Conservation (phyloP, 2,888 invertebrate species). For the Didymodactylos carnosus region DNA sequence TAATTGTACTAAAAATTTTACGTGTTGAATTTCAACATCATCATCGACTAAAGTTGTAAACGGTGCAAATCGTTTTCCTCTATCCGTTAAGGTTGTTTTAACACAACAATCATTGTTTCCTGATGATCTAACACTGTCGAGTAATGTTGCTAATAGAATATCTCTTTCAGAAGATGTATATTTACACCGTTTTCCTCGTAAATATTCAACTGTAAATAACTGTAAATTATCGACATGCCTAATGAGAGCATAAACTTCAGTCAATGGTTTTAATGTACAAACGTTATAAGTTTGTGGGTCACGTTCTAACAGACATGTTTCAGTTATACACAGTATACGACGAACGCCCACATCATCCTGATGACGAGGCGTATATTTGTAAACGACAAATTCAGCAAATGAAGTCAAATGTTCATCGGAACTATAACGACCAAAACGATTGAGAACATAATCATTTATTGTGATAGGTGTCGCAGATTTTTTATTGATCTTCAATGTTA, state of each 20-base stretch:
- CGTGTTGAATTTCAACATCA: slow-evolving; percentile 72
- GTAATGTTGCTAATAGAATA: slow-evolving; percentile 70
- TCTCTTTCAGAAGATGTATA: slow-evolving; percentile 76
- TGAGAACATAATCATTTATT: slow-evolving; percentile 66
- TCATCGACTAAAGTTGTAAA: slow-evolving; percentile 65
- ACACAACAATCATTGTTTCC: slow-evolving; percentile 92
- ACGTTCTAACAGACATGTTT: slow-evolving; percentile 79
- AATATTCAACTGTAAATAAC: slow-evolving; percentile 75
- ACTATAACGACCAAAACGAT: slow-evolving; percentile 69
- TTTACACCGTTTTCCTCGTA: slow-evolving; percentile 51
- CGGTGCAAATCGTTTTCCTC: slow-evolving; percentile 51
- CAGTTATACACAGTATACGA: slow-evolving; percentile 74
- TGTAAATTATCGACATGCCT: slow-evolving; percentile 75
- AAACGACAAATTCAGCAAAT: slow-evolving; percentile 79
- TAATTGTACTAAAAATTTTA: slow-evolving; percentile 53
- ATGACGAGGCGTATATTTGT: slow-evolving; percentile 52
- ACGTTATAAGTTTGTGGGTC: slow-evolving; percentile 90
- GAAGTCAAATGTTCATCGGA: slow-evolving; percentile 79
- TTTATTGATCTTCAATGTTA: slow-evolving; percentile 59
- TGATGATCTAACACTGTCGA: slow-evolving; percentile 86
- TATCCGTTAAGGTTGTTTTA: slow-evolving; percentile 58
- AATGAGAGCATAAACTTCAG: slow-evolving; percentile 34
- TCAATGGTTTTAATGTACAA: slow-evolving; percentile 49
- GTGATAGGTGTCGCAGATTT: slow-evolving; percentile 59
- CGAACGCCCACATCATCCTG: slow-evolving; percentile 58